phyloP scores from a whole-genome alignment of 2,797 vertebrate genomes.

The Siniperca obscura region DNA sequence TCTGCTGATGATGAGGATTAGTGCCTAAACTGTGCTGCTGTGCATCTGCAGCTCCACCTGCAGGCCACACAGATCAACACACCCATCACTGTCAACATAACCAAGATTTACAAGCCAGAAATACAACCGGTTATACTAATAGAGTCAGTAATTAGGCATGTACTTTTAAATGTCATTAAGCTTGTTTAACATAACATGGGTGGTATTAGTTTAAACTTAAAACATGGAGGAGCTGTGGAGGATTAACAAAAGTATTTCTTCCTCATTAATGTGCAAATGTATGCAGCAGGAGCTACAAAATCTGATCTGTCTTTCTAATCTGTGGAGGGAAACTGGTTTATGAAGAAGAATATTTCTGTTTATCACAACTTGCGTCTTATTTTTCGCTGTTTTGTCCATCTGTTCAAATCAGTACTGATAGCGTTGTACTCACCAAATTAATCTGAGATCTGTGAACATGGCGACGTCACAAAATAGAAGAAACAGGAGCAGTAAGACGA shows the following conservation, averaged over 20 bases:
- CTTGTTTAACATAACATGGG: background rate
- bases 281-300: slow-evolving; percentile 12
- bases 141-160: background rate
- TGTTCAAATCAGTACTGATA: background rate
- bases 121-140: background rate
- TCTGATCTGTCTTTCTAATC: background rate
- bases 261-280: slow-evolving; percentile 18
- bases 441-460: background rate
- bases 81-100: background rate
- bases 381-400: background rate
- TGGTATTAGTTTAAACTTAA: background rate
- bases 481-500: background rate
- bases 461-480: background rate
- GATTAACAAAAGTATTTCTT: background rate
- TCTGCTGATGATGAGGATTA: slow-evolving; percentile 15
- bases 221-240: background rate
- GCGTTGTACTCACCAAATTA: background rate
- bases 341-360: background rate
- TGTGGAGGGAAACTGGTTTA: background rate
- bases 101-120: background rate
- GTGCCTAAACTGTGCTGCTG: background rate
- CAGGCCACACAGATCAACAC: slow-evolving; percentile 16
- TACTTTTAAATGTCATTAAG: background rate
- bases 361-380: background rate
- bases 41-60: slow-evolving; percentile 37